These are phyloP conservation scores for Muscicapa comitata DNA, from an alignment of 2,797 vertebrate genomes.

Conservation along the genomic window DNA sequence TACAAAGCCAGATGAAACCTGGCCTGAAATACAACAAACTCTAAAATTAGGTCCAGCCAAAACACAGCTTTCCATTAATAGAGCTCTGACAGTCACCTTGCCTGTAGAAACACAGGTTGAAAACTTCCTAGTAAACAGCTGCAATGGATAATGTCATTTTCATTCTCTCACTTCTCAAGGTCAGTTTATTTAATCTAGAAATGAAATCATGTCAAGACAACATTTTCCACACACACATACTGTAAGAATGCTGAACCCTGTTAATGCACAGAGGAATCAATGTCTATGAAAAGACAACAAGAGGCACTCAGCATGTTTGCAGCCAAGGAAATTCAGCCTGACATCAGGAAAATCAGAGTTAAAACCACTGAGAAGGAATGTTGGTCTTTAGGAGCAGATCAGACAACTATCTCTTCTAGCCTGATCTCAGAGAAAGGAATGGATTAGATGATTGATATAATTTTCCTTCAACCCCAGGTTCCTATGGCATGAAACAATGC, in stretches of 20 bases:
- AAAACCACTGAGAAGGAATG: background rate
- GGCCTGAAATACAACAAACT: background rate
- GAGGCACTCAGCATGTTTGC: background rate
- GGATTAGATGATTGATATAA: background rate
- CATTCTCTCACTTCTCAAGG: background rate
- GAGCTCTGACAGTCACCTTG: background rate
- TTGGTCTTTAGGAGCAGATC: background rate
- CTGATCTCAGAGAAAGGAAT: background rate
- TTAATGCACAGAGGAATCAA: background rate
- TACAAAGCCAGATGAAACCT: background rate
- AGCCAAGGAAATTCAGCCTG: background rate
- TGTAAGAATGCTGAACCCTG: background rate
- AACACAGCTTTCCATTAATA: background rate
- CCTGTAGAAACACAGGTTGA: background rate
- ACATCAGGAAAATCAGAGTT: background rate
- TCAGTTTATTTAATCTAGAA: background rate
- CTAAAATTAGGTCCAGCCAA: background rate
- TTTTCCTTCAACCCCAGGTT: background rate
- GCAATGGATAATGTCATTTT: background rate
- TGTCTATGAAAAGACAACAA: background rate
- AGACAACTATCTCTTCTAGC: background rate
- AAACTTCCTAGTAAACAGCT: background rate
- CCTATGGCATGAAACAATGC: background rate
- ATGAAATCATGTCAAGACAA: background rate
- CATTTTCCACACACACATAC: accelerated